Conservation (phyloP, 2,888 invertebrate genomes). For the Acanthacorydalis orientalis region DNA sequence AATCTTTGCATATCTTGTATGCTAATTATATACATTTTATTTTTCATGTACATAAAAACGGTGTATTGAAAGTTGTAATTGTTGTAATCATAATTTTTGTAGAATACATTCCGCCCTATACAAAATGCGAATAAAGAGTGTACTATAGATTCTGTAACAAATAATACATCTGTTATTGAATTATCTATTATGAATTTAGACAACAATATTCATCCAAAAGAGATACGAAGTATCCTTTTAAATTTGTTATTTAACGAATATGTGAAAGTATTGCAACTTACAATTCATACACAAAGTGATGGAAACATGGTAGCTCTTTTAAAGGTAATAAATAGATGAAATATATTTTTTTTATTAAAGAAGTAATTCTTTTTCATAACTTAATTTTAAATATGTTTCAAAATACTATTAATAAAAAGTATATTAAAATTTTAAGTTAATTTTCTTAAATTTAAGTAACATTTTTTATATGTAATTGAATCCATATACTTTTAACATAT, state of each 20-base stretch:
- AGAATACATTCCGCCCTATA: conserved; percentile 4
- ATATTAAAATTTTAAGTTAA: conserved; percentile 7
- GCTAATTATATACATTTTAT: too few relatives aligned
- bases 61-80: too few relatives aligned
- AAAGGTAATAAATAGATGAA: conserved; percentile 38
- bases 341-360: too few relatives aligned
- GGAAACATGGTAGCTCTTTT: conserved; percentile 53
- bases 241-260: conserved; percentile 42
- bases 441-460: too few relatives aligned
- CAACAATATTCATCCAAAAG: conserved; percentile 45
- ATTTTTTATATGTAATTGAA: too few relatives aligned
- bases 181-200: conserved; percentile 53
- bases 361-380: too few relatives aligned
- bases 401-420: not conserved
- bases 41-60: too few relatives aligned
- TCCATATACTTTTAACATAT: not conserved
- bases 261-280: conserved; percentile 36
- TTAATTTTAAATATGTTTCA: too few relatives aligned
- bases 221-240: conserved; percentile 44
- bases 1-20: too few relatives aligned
- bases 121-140: not conserved
- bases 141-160: not conserved
- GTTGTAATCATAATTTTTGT: not conserved
- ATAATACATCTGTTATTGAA: conserved; percentile 28
- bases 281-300: conserved; percentile 45